These are phyloP conservation scores for Polymixis flavicincta DNA, from an alignment of 2,888 invertebrate genomes.

Conservation along the genomic window DNA sequence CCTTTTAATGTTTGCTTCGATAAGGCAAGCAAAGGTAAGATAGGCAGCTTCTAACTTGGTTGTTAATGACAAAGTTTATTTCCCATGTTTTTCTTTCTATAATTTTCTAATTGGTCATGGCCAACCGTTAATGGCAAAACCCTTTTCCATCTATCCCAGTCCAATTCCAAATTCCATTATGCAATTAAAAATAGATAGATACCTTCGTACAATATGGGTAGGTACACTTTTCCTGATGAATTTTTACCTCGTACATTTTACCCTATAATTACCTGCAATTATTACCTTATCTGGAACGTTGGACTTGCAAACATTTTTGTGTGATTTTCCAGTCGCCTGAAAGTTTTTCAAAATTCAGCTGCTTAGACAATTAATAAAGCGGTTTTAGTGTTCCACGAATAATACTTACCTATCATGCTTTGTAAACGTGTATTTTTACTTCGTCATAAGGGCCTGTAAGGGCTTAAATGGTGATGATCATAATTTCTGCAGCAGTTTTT, in stretches of 20 bases:
- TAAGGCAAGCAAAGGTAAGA: not conserved
- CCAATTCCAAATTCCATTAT: not conserved
- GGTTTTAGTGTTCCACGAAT: not conserved
- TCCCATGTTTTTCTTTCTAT: not conserved
- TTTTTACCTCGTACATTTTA: not conserved
- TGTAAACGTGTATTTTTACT: not conserved
- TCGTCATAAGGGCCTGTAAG: too few relatives aligned
- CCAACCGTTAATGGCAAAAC: not conserved
- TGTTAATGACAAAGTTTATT: not conserved
- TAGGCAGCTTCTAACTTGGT: not conserved
- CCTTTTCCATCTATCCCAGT: not conserved
- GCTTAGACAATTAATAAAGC: not conserved
- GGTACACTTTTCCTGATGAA: not conserved
- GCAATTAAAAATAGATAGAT: not conserved
- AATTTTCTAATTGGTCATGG: not conserved
- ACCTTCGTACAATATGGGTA: not conserved
- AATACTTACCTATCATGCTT: conserved; percentile 9
- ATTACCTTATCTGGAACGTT: not conserved
- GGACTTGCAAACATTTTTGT: not conserved
- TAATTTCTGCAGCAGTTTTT: not conserved
- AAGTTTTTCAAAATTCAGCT: not conserved
- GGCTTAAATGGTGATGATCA: too few relatives aligned
- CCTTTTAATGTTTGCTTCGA: not conserved
- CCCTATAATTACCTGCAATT: not conserved
- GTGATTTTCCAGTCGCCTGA: not conserved